phyloP scores from a whole-genome alignment of 2,797 vertebrate genomes.

The Nothura maculosa region DNA sequence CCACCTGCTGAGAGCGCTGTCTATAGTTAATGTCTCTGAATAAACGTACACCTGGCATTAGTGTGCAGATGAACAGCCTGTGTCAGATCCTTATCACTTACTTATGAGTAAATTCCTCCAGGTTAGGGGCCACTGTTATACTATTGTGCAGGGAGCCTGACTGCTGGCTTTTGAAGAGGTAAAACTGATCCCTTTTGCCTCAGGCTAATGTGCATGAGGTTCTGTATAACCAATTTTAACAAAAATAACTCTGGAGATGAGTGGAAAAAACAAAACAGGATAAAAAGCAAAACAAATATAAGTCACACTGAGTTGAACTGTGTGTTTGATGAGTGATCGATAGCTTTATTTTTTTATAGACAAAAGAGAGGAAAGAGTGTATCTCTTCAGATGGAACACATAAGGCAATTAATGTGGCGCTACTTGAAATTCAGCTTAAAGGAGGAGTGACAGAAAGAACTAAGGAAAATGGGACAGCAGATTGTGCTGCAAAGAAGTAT shows the following conservation, averaged over 20 bases:
- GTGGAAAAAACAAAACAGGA: background rate
- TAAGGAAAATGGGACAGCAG: background rate
- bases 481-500: background rate
- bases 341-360: background rate
- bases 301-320: background rate
- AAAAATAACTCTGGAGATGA: background rate
- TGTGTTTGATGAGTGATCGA: background rate
- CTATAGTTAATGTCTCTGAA: background rate
- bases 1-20: background rate
- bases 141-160: background rate
- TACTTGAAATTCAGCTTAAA: background rate
- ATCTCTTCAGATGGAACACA: background rate
- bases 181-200: background rate
- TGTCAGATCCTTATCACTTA: background rate
- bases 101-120: background rate
- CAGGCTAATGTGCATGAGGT: background rate
- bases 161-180: background rate
- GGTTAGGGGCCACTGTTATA: background rate
- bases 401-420: background rate
- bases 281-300: background rate
- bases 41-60: background rate
- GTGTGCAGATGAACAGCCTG: background rate
- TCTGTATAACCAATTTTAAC: background rate
- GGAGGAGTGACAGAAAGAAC: background rate
- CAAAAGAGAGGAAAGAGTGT: background rate